Percentiles rank a stretch among this genome's conserved stretches.
phyloP scores from a whole-genome alignment of 2,888 invertebrate genomes.

The Copidosoma aretas region DNA sequence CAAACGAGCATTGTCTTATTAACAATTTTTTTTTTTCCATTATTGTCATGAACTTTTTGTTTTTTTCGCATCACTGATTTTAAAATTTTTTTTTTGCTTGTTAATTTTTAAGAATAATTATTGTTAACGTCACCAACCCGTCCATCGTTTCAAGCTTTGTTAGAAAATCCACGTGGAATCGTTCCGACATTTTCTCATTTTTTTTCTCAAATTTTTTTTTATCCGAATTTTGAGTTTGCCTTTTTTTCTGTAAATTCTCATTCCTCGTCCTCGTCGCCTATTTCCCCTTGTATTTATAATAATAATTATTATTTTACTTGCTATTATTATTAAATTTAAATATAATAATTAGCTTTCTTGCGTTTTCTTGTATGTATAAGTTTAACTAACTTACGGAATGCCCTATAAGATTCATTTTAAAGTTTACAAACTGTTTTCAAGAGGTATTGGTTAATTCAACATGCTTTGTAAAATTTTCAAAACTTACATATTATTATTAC shows the following conservation, averaged over 20 bases:
- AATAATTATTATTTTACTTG: slow-evolving; percentile 34
- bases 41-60: slow-evolving; percentile 47
- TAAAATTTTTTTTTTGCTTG: slow-evolving; percentile 17
- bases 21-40: slow-evolving; percentile 37
- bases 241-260: slow-evolving; percentile 36
- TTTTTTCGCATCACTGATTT: slow-evolving; percentile 9
- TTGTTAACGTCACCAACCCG: slow-evolving; percentile 35
- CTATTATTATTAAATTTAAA: slow-evolving; percentile 41
- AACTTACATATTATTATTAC: slow-evolving; percentile 52
- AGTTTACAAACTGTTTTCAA: slow-evolving; percentile 47
- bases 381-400: slow-evolving; percentile 52
- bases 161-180: slow-evolving; percentile 33
- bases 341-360: slow-evolving; percentile 43
- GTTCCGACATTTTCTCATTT: too few species aligned
- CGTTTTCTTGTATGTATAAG: slow-evolving; percentile 41
- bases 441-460: slow-evolving; percentile 47
- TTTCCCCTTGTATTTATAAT: slow-evolving; percentile 47
- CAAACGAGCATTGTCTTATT: slow-evolving; percentile 43
- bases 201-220: too few species aligned
- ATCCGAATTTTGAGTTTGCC: slow-evolving; percentile 36
- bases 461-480: slow-evolving; percentile 56
- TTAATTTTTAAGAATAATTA: slow-evolving; percentile 36
- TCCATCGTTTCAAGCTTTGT: slow-evolving; percentile 24
- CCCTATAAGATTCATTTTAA: slow-evolving; percentile 51
- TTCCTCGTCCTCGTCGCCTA: slow-evolving; percentile 43